These are phyloP conservation scores for Hydrotaea cyrtoneurina DNA, from an alignment of 2,888 invertebrate genomes.

Conservation along the genomic window DNA sequence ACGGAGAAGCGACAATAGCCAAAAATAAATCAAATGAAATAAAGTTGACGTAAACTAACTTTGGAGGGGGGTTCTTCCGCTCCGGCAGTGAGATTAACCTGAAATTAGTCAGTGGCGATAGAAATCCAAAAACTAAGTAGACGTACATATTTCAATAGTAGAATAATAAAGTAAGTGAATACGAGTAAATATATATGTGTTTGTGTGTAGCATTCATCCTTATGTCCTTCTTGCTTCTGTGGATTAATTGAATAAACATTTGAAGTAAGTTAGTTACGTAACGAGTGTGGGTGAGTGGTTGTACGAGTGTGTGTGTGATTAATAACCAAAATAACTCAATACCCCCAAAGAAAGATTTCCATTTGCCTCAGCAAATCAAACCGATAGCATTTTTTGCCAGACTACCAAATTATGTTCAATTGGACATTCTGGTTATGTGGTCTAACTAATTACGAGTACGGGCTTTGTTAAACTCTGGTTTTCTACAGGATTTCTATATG, in stretches of 20 bases:
- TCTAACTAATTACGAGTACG: background rate
- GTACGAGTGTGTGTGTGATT: background rate
- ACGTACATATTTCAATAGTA: constrained; percentile 52
- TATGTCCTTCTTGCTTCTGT: background rate
- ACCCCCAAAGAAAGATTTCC: background rate
- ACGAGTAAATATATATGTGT: background rate
- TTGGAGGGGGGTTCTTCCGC: constrained; percentile 80
- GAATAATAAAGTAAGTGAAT: constrained; percentile 23
- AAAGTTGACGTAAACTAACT: constrained; percentile 76
- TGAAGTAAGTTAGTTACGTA: background rate
- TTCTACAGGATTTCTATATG: constrained; percentile 1
- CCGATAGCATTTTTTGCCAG: background rate
- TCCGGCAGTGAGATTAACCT: constrained; percentile 81
- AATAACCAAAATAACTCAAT: background rate
- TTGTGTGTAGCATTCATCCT: background rate
- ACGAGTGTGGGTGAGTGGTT: background rate
- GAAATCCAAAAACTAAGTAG: constrained; percentile 63
- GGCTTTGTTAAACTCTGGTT: background rate
- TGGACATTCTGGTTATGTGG: background rate
- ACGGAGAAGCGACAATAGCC: constrained; percentile 34
- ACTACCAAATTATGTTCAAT: background rate
- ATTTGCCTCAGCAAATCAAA: background rate
- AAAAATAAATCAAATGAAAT: constrained; percentile 17
- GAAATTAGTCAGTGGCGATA: constrained; percentile 72
- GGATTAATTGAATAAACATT: background rate